phyloP scores from a whole-genome alignment of 2,888 invertebrate species.

The Trachelus stipa region DNA sequence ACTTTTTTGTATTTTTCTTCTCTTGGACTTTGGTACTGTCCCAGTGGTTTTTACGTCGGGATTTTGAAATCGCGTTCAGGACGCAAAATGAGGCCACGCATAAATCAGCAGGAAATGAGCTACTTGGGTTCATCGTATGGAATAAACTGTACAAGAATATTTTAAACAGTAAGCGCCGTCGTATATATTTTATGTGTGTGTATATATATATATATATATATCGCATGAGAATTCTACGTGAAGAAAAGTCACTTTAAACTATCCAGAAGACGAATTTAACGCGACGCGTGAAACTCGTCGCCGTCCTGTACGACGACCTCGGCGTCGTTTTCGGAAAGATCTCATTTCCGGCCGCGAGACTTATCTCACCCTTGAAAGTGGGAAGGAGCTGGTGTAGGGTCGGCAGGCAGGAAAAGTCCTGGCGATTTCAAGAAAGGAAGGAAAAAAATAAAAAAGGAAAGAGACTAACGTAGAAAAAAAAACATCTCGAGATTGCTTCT shows the following conservation, averaged over 20 bases:
- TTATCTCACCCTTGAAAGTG: conserved; percentile 15
- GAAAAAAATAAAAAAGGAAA: not conserved
- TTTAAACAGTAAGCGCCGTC: too few species aligned
- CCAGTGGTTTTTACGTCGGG: not conserved
- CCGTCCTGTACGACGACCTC: not conserved
- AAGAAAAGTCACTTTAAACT: not conserved
- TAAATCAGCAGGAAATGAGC: not conserved
- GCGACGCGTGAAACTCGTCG: not conserved
- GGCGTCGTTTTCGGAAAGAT: conserved; percentile 35
- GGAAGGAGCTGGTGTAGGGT: not conserved
- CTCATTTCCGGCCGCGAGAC: conserved; percentile 38
- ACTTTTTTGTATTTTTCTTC: not conserved
- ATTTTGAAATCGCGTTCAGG: not conserved
- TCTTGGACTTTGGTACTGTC: not conserved
- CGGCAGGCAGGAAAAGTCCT: conserved; percentile 18
- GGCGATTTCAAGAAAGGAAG: conserved; percentile 20
- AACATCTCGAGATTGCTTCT: not conserved
- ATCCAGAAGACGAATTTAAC: not conserved
- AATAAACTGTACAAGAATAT: not conserved
- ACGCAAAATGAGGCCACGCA: not conserved
- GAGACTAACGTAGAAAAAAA: not conserved
- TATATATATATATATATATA: too few species aligned
- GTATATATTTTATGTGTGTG: too few species aligned
- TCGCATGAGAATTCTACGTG: not conserved
- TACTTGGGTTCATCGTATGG: not conserved